phyloP scores from a whole-genome alignment of 2,888 invertebrate genomes.

The Cosmopolites sordidus region DNA sequence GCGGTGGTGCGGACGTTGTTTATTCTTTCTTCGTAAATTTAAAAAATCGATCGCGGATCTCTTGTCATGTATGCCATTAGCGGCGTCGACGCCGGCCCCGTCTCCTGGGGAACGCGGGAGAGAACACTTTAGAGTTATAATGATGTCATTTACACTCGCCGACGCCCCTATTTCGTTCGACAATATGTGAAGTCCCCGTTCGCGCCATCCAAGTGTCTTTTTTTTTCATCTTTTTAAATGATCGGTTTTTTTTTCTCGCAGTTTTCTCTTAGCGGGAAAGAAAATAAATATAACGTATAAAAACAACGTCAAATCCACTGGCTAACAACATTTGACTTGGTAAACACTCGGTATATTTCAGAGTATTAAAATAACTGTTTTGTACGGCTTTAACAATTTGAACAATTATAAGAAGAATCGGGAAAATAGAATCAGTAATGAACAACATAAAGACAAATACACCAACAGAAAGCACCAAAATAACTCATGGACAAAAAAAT shows the following conservation, averaged over 20 bases:
- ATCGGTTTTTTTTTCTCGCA: neutral
- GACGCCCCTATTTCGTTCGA: slow-evolving; percentile 47
- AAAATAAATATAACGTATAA: too few species aligned
- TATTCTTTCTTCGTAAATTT: slow-evolving; percentile 50
- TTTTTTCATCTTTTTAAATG: neutral
- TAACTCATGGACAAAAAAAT: too few species aligned
- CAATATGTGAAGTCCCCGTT: slow-evolving; percentile 39
- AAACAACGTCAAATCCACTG: too few species aligned
- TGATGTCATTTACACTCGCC: slow-evolving; percentile 53
- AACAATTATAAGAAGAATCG: too few species aligned
- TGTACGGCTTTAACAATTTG: too few species aligned
- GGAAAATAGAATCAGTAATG: too few species aligned
- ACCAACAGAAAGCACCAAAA: too few species aligned
- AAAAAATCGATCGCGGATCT: slow-evolving; percentile 51
- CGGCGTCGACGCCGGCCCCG: slow-evolving; percentile 41
- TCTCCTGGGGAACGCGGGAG: slow-evolving; percentile 49
- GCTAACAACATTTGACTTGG: too few species aligned
- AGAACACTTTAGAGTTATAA: slow-evolving; percentile 53
- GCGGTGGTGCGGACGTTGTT: slow-evolving; percentile 37
- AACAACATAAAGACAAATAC: too few species aligned
- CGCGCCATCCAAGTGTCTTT: neutral
- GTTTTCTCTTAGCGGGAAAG: too few species aligned
- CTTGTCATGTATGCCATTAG: slow-evolving; percentile 53
- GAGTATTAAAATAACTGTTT: too few species aligned
- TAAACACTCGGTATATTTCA: too few species aligned